These are phyloP conservation scores for Andrena camellia DNA, from an alignment of 2,888 invertebrate genomes.

Conservation along the genomic window DNA sequence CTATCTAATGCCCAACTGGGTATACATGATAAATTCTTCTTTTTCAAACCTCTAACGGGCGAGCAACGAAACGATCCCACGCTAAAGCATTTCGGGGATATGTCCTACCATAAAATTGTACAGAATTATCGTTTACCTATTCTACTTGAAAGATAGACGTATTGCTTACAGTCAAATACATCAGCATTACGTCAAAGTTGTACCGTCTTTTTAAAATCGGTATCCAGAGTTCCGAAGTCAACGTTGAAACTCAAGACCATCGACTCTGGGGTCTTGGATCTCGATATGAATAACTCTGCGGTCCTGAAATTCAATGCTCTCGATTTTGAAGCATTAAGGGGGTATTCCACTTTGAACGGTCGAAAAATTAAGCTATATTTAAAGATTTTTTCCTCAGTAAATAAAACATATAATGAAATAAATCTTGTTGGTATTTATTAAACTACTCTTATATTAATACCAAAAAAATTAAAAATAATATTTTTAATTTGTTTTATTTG, in stretches of 20 bases:
- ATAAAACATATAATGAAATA: too few relatives aligned
- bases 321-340: not conserved
- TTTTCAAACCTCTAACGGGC: conserved; percentile 23
- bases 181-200: not conserved
- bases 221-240: not conserved
- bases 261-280: not conserved
- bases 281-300: not conserved
- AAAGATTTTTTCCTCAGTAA: too few relatives aligned
- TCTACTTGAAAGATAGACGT: not conserved
- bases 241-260: not conserved
- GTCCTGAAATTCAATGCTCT: not conserved
- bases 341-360: too few relatives aligned
- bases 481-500: too few relatives aligned
- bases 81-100: conserved; percentile 37
- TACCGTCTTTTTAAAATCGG: not conserved
- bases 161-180: not conserved
- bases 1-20: conserved; percentile 44
- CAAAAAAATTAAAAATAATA: too few relatives aligned
- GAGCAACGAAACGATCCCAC: conserved; percentile 36
- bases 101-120: not conserved
- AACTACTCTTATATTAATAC: too few relatives aligned
- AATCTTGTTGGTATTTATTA: too few relatives aligned
- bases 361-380: too few relatives aligned
- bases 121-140: not conserved
- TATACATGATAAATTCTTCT: conserved; percentile 38